A percentile compares a stretch with the other conserved stretches of the same genome.
Evolutionary conservation across 2,888 invertebrate genomes (phyloP).

Genomic region (Nemoura dubitans): DNA sequence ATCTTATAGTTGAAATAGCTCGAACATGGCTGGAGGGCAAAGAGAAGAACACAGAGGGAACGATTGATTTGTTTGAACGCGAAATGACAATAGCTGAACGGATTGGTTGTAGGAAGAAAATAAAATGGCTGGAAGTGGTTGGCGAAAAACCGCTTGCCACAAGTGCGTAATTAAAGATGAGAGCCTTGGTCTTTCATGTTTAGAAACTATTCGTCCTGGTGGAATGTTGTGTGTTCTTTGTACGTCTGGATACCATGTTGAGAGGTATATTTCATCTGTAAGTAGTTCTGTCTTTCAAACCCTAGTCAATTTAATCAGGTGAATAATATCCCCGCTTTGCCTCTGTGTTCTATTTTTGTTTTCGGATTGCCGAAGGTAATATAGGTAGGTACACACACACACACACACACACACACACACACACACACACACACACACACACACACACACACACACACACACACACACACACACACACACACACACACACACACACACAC

Average conservation of each 20-base stretch:
- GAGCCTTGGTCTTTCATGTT: background rate
- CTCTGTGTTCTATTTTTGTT: no score
- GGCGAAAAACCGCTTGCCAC: background rate
- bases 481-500: no score
- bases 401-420: no score
- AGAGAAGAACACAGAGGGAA: background rate
- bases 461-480: no score
- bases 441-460: no score
- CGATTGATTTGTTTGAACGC: background rate
- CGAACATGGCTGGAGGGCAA: background rate
- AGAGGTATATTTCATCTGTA: background rate
- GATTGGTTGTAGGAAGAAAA: background rate
- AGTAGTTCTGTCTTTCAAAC: background rate
- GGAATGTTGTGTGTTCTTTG: background rate
- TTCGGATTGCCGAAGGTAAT: no score
- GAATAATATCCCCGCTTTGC: background rate
- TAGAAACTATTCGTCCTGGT: background rate
- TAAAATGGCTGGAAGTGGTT: background rate
- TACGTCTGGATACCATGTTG: background rate
- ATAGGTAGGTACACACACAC: no score
- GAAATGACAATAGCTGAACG: background rate
- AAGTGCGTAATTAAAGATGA: conserved; percentile 7
- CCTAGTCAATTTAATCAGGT: background rate
- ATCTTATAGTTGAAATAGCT: conserved; percentile 3
- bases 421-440: no score